Conservation (phyloP, 2,113 vertebrate species). For the Silurus meridionalis region DNA sequence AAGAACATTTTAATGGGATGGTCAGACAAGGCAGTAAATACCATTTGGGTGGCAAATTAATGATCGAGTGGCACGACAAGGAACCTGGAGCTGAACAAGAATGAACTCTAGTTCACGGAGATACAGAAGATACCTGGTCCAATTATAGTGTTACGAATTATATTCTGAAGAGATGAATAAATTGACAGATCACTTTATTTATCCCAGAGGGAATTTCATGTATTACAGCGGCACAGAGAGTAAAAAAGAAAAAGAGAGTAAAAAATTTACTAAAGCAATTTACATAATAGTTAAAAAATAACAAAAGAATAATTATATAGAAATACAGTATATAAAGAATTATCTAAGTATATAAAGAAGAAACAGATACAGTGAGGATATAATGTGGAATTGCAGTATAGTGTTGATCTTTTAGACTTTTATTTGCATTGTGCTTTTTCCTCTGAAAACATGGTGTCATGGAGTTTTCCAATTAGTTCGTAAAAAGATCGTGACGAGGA, state of each 20-base stretch:
- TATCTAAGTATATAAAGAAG: no score
- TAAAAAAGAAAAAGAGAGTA: no score
- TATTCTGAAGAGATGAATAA: neutral
- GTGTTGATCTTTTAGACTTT: no score
- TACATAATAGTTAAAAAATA: no score
- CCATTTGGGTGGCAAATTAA: slow-evolving; percentile 17
- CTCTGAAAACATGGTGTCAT: neutral
- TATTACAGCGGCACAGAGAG: no score
- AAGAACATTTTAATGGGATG: neutral
- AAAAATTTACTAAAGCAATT: no score
- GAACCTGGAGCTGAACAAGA: neutral
- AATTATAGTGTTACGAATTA: neutral
- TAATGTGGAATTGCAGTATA: no score
- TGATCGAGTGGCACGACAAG: neutral
- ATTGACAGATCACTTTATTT: neutral
- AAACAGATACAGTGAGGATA: no score
- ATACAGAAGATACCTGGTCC: neutral
- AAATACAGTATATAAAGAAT: no score
- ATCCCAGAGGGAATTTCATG: no score
- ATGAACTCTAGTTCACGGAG: neutral
- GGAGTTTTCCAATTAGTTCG: neutral
- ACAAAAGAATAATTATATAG: no score
- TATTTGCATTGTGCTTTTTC: neutral
- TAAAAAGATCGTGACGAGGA: neutral
- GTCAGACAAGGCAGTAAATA: slow-evolving; percentile 15